A percentile compares a stretch with the other conserved stretches of the same genome.
These are phyloP conservation scores for Tillus elongatus DNA, from an alignment of 2,888 invertebrate species.

Conservation along the genomic window DNA sequence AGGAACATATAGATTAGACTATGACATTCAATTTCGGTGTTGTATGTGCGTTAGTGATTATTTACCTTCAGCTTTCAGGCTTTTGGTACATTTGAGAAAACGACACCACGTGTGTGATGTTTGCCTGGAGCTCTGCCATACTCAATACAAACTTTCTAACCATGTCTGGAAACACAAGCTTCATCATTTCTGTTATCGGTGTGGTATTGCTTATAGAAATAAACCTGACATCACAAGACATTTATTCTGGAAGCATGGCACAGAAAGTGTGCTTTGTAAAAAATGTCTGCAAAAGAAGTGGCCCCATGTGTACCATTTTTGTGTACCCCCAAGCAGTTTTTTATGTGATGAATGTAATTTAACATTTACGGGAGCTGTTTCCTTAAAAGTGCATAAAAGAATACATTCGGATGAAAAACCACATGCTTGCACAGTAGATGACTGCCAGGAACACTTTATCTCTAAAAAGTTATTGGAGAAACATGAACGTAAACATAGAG, in stretches of 20 bases:
- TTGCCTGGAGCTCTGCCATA: conserved; percentile 71
- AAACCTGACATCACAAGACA: conserved; percentile 84
- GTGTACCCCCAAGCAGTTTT: conserved; percentile 70
- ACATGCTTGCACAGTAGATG: conserved; percentile 61
- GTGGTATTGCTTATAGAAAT: conserved; percentile 80
- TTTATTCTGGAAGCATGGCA: conserved; percentile 87
- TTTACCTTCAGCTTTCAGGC: conserved; percentile 75
- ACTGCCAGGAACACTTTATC: conserved; percentile 68
- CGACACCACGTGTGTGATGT: conserved; percentile 80
- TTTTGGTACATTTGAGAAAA: conserved; percentile 81
- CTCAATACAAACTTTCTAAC: conserved; percentile 70
- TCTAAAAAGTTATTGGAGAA: conserved; percentile 68
- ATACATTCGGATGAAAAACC: conserved; percentile 61
- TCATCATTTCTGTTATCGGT: conserved; percentile 77
- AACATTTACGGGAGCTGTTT: conserved; percentile 66
- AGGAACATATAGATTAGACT: conserved; percentile 56
- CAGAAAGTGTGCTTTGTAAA: conserved; percentile 77
- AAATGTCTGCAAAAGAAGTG: conserved; percentile 82
- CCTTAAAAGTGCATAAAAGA: conserved; percentile 75
- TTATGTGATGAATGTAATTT: conserved; percentile 73
- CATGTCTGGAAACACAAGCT: conserved; percentile 88
- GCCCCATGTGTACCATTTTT: conserved; percentile 88
- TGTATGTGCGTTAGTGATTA: conserved; percentile 69
- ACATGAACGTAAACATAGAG: conserved; percentile 57
- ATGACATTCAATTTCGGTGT: conserved; percentile 67